Evolutionary conservation across 1,140 invertebrate species (phyloP).

Genomic region (Lepidurus arcticus): DNA sequence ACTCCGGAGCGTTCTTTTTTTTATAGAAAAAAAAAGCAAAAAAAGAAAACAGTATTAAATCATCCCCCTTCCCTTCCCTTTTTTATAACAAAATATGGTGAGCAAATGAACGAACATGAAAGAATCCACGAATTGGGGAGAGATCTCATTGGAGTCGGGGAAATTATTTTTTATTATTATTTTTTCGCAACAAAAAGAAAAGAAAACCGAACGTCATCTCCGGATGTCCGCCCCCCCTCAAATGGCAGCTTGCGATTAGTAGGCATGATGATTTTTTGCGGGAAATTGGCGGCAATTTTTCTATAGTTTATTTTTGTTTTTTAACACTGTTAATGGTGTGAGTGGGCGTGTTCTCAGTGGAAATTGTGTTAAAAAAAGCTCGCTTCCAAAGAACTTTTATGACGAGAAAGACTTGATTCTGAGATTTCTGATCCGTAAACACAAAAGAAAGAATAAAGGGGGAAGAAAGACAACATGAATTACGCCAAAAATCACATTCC

Average conservation of each 20-base stretch:
- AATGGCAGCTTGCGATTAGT: background rate
- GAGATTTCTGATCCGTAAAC: too few relatives aligned
- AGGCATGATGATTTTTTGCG: too few relatives aligned
- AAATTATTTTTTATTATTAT: background rate
- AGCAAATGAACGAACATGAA: background rate
- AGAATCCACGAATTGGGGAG: background rate
- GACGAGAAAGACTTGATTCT: too few relatives aligned
- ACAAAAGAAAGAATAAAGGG: too few relatives aligned
- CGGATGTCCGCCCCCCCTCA: background rate
- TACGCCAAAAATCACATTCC: conserved; percentile 17
- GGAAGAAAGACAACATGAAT: background rate
- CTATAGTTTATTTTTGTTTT: background rate
- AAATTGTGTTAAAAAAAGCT: too few relatives aligned
- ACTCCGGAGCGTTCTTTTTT: background rate
- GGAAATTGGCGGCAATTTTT: background rate
- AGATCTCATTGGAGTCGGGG: conserved; percentile 10
- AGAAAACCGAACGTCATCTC: background rate
- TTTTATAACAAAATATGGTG: background rate
- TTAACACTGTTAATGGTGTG: background rate
- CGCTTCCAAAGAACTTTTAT: too few relatives aligned
- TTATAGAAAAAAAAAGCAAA: background rate
- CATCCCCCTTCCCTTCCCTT: background rate
- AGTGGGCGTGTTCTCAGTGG: too few relatives aligned
- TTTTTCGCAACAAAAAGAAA: too few relatives aligned
- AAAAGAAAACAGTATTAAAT: conserved; percentile 6